A percentile compares a stretch with the other conserved stretches of the same genome.
These are phyloP conservation scores for Pachyseris speciosa DNA, from an alignment of 64 coral and sea anemone species.

Conservation along the genomic window DNA sequence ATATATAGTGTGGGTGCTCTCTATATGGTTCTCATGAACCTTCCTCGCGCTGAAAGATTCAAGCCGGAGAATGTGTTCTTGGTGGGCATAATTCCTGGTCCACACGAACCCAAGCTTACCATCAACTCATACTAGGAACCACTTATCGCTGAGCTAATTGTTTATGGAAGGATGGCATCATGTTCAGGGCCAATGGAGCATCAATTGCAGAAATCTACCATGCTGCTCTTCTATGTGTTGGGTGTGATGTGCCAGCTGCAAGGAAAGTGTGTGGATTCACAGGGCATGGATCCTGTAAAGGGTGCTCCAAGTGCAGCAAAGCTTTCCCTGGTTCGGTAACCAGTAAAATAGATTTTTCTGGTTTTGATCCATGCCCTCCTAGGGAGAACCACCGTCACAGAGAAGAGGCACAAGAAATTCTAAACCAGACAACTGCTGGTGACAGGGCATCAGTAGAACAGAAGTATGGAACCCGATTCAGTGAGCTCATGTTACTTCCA, in stretches of 20 bases:
- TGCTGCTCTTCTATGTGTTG: slow-evolving; percentile 72
- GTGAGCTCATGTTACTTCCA: slow-evolving; percentile 38
- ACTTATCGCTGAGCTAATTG: slow-evolving; percentile 38
- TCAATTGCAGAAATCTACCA: background rate
- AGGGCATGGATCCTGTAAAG: slow-evolving; percentile 18
- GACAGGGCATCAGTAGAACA: background rate
- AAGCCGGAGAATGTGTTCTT: slow-evolving; percentile 43
- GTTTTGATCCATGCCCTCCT: background rate
- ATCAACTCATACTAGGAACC: slow-evolving; percentile 33
- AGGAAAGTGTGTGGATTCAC: slow-evolving; percentile 73
- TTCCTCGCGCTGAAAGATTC: slow-evolving; percentile 21
- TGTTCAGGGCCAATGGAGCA: background rate
- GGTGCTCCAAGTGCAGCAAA: slow-evolving; percentile 53
- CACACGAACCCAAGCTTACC: slow-evolving; percentile 27
- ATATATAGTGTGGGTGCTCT: slow-evolving; percentile 23
- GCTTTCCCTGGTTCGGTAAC: background rate
- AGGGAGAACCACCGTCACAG: slow-evolving; percentile 1
- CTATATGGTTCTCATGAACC: slow-evolving; percentile 49
- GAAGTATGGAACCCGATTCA: slow-evolving; percentile 44
- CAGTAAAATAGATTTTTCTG: slow-evolving; percentile 35
- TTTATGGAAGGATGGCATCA: slow-evolving; percentile 65
- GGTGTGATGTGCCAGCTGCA: slow-evolving; percentile 51
- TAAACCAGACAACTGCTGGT: slow-evolving; percentile 17
- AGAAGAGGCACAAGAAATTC: background rate
- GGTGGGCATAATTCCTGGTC: slow-evolving; percentile 52